Evolutionary conservation across 2,797 vertebrate species (phyloP).

Genomic region (Trematomus bernacchii): DNA sequence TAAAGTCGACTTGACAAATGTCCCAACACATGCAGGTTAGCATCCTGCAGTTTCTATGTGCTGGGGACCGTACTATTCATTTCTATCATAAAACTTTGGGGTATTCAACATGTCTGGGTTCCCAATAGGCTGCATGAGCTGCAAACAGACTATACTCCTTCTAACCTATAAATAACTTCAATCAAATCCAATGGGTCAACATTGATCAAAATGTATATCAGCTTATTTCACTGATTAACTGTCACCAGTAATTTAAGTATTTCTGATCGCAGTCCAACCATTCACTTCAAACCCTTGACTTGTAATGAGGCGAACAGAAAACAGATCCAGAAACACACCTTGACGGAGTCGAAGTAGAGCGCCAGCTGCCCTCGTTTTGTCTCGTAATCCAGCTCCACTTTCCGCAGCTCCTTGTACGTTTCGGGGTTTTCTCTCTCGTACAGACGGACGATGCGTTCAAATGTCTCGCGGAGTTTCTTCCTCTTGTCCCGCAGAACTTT

Average conservation of each 20-base stretch:
- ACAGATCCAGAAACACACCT: slow-evolving; percentile 71
- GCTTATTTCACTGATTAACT: no score
- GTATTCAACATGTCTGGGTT: no score
- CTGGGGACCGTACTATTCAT: no score
- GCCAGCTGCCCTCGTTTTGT: slow-evolving; percentile 95
- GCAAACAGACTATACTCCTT: no score
- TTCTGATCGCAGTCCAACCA: not conserved
- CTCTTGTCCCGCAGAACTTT: slow-evolving; percentile 97
- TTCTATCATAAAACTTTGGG: no score
- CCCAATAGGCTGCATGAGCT: no score
- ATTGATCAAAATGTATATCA: not conserved
- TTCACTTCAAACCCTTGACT: not conserved
- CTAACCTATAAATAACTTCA: no score
- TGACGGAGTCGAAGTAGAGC: slow-evolving; percentile 88
- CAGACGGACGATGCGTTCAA: slow-evolving; percentile 94
- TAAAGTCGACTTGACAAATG: no score
- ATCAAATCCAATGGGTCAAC: not conserved
- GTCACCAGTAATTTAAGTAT: no score
- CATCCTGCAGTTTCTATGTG: no score
- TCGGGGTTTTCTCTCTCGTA: slow-evolving; percentile 98
- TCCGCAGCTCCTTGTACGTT: slow-evolving; percentile 96
- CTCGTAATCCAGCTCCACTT: slow-evolving; percentile 95
- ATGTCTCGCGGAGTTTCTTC: slow-evolving; percentile 97
- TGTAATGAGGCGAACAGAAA: not conserved
- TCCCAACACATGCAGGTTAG: no score